Base-by-base conservation (phyloP, 2,797 vertebrate genomes). In the Loriculus beryllinus region DNA sequence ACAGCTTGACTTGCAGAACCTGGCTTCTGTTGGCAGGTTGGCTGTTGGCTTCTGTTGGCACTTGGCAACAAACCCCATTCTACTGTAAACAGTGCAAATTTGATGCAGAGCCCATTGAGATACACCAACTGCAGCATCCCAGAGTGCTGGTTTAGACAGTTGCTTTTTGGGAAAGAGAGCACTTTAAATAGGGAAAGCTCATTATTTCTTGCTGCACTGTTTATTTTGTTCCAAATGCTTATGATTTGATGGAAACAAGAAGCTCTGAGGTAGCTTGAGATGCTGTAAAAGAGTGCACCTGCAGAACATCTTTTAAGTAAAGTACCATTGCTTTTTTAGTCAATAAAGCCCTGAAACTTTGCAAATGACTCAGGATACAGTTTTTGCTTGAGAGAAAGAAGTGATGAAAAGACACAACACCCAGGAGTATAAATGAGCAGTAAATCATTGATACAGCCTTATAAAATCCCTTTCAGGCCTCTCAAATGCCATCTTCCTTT, bases 1-100 rank as follows among this genome's bases (percentile, higher is more conserved):
- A 92, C 85, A 96, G 89, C 87, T 96, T 96, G 94, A 94, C 57
- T 93, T 84, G 92, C 93, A 92, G 82, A 95, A 95, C 69, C 92
- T 96, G 96, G 92, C 92, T 95, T 93, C 90, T 94, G 72, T 90
- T 88, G 88, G 70, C 59, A 93, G 85, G 70, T 90, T 76, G 43
- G 43, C 43, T 45, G 43, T 45, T 45, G 43, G 43, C 43, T 45
- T 21, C 43, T 45, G 43, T 45, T 97, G 86, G 78, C 83, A 95
- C 76, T 91, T 94, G 93, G 77, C 22, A 87, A 62, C 80, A 83
- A 85, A 77, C 9, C 3, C 33, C 79, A 62, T 57, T 65, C 56
- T 47, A 83, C 81, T 84, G 85, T 95, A 95, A 95, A 93, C 82
- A 72, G 83, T 82, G 82, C 70, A 84, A 54, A 94, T 95, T 81